phyloP scores from a whole-genome alignment of 2,797 vertebrate species.

The Linurgus olivaceus region DNA sequence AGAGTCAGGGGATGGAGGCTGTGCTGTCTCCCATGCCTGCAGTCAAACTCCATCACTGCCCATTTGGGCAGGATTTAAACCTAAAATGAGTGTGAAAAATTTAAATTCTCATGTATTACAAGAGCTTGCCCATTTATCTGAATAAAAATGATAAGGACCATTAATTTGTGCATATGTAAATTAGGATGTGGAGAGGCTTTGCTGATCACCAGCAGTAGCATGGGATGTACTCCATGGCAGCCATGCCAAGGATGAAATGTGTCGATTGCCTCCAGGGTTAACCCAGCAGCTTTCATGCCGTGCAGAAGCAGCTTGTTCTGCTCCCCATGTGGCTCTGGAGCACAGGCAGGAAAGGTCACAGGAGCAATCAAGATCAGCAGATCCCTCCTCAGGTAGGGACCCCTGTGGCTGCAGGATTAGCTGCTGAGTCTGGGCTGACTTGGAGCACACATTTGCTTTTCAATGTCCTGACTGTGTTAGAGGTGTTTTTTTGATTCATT shows the following conservation, averaged over 20 bases:
- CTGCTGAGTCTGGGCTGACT: background rate
- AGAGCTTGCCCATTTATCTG: background rate
- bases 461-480: background rate
- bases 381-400: constrained; percentile 39
- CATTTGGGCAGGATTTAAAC: background rate
- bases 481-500: background rate
- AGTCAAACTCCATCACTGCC: background rate
- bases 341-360: constrained; percentile 55
- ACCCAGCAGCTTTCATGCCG: constrained; percentile 17
- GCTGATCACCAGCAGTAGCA: background rate
- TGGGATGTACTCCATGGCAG: background rate
- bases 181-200: background rate
- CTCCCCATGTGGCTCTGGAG: constrained; percentile 52
- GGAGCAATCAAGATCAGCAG: constrained; percentile 48
- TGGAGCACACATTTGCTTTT: background rate
- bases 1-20: background rate
- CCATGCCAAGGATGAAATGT: constrained; percentile 23
- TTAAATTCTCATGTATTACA: background rate
- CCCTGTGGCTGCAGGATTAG: constrained; percentile 37
- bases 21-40: background rate
- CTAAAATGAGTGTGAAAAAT: background rate
- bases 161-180: constrained; percentile 34
- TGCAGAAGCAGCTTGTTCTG: constrained; percentile 49
- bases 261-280: constrained; percentile 43
- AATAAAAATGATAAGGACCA: constrained; percentile 19